These are phyloP conservation scores for Drosophila hydei DNA, from an alignment of 1,140 invertebrate genomes.

Conservation along the genomic window DNA sequence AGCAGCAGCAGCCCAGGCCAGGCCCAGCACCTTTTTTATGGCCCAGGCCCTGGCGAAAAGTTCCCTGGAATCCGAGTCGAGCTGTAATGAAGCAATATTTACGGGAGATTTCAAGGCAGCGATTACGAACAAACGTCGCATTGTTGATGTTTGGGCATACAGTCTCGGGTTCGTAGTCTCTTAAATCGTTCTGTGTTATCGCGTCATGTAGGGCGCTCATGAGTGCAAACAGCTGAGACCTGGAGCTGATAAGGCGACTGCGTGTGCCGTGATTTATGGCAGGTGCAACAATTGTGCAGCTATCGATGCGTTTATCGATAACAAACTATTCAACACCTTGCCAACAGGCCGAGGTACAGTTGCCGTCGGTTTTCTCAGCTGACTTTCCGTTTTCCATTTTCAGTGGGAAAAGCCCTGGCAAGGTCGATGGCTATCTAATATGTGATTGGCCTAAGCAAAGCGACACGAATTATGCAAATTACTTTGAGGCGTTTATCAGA, in stretches of 20 bases:
- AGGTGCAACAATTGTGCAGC: slow-evolving; percentile 52
- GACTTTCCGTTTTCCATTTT: slow-evolving; percentile 2
- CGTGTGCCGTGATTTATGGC: slow-evolving; percentile 69
- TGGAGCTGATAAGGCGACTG: slow-evolving; percentile 57
- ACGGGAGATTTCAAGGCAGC: slow-evolving; percentile 66
- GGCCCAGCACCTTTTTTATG: slow-evolving; percentile 44
- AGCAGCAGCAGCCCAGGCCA: slow-evolving; percentile 4
- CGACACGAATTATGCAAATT: slow-evolving; percentile 75
- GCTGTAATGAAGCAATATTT: slow-evolving; percentile 78
- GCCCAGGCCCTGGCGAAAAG: slow-evolving; percentile 46
- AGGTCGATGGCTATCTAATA: slow-evolving; percentile 45
- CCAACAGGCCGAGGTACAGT: slow-evolving; percentile 27
- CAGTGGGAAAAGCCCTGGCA: slow-evolving; percentile 21
- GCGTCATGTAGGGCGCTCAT: slow-evolving; percentile 36
- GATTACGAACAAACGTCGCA: slow-evolving; percentile 46
- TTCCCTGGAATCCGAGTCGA: slow-evolving; percentile 57
- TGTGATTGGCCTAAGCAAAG: slow-evolving; percentile 38
- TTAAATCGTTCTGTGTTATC: slow-evolving; percentile 51
- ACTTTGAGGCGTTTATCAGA: slow-evolving; percentile 60
- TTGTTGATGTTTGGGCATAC: slow-evolving; percentile 28
- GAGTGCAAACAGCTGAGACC: slow-evolving; percentile 35
- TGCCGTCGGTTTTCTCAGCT: slow-evolving; percentile 1
- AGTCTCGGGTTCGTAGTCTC: slow-evolving; percentile 10
- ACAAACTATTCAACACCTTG: slow-evolving; percentile 7
- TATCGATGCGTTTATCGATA: slow-evolving; percentile 40